Conservation (phyloP, 2,888 invertebrate species). For the Tachina lurida region DNA sequence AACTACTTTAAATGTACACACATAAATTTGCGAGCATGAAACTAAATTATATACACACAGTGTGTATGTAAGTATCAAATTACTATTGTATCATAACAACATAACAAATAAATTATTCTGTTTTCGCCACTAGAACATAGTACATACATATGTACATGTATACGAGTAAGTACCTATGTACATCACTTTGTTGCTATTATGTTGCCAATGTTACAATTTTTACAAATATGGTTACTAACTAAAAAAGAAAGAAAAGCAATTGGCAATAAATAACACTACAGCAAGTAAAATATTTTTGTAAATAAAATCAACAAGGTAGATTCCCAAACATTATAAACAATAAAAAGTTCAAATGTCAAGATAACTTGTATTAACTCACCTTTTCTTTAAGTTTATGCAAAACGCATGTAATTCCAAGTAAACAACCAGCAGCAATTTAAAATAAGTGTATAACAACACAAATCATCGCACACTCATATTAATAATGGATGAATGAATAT, state of each 20-base stretch:
- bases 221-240: constrained; percentile 8
- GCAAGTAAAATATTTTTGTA: constrained; percentile 3
- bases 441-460: constrained; percentile 39
- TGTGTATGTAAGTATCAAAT: neutral
- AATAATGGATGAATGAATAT: constrained; percentile 5
- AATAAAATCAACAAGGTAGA: constrained; percentile 18
- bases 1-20: neutral
- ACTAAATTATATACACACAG: too few relatives aligned
- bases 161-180: too few relatives aligned
- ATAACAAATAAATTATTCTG: constrained; percentile 23
- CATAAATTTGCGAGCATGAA: neutral
- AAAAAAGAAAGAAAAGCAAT: constrained; percentile 14
- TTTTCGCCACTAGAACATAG: neutral
- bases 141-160: too few relatives aligned
- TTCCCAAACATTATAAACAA: constrained; percentile 14
- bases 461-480: constrained; percentile 8
- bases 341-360: constrained; percentile 70
- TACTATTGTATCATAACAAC: constrained; percentile 26
- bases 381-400: constrained; percentile 60
- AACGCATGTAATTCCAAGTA: constrained; percentile 66
- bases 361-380: constrained; percentile 56
- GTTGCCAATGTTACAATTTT: constrained; percentile 46
- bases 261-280: constrained; percentile 17
- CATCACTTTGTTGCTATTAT: constrained; percentile 15
- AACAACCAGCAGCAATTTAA: constrained; percentile 43